A percentile compares a stretch with the other conserved stretches of the same genome.
These are phyloP conservation scores for Malachius bipustulatus DNA, from an alignment of 2,888 invertebrate species.

Conservation along the genomic window DNA sequence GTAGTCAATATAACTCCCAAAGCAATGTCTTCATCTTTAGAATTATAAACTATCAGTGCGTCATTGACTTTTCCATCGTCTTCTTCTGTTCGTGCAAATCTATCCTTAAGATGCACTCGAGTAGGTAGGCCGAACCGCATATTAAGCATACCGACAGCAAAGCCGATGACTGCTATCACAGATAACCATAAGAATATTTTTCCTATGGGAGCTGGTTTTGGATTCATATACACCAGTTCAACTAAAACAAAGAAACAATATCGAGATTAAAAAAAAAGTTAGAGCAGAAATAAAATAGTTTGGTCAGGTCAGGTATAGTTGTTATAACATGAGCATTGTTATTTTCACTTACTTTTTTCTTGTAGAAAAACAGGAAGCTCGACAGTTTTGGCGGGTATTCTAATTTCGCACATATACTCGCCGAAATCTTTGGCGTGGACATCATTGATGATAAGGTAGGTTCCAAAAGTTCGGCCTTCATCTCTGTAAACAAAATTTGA, in stretches of 20 bases:
- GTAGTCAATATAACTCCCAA: conserved; percentile 51
- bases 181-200: conserved; percentile 41
- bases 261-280: conserved; percentile 8
- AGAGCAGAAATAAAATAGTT: no score
- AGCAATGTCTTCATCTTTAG: conserved; percentile 50
- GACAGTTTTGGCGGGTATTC: conserved; percentile 47
- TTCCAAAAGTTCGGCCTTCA: conserved; percentile 57
- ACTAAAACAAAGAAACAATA: conserved; percentile 26
- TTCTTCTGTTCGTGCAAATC: conserved; percentile 37
- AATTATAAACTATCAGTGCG: conserved; percentile 51
- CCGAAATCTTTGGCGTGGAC: conserved; percentile 55
- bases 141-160: conserved; percentile 43
- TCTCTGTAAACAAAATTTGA: no score
- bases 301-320: no score
- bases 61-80: conserved; percentile 49
- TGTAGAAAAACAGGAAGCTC: conserved; percentile 41
- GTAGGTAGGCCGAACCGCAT: conserved; percentile 40
- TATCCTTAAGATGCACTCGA: conserved; percentile 39
- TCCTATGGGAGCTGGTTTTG: conserved; percentile 45
- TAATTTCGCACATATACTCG: conserved; percentile 57
- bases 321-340: no score
- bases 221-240: conserved; percentile 27
- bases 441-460: conserved; percentile 51
- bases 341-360: conserved; percentile 45
- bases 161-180: conserved; percentile 38